Base-by-base conservation (phyloP, 2,888 invertebrate species). In the Ctena decussata region DNA sequence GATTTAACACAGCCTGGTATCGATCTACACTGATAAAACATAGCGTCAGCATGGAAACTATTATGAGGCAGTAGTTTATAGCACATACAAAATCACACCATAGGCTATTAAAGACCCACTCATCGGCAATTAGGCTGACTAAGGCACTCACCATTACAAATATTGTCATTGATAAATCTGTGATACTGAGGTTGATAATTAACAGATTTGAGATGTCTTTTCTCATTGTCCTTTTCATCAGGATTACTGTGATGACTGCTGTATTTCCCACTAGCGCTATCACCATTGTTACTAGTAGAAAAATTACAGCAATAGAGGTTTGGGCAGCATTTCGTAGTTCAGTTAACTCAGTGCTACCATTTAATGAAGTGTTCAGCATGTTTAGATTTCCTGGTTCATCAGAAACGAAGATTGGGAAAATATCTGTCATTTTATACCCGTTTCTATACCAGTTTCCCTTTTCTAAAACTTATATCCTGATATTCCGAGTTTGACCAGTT, bases 11-110 rank as follows among this genome's bases (percentile, higher is more conserved):
- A 6, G 95, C 95, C 37, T 94, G 85, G 80, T 93, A 94, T 11
- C 96, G 86, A 84, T 95, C 96, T 0, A 95, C 78, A 70, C 95
- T 94, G 77, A 96, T 95, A 82, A 94, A 93, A 32, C 94, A 93
- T 8, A 96, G 91, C 1, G 95, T 95, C 72, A 95, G 82, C 94
- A 95, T 95, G 18, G 95, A 95, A 24, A 94, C 94, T 18, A 95
- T 95, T 69, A 95, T 94, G n/a, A 95, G 89, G 76, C 93, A 94
- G 89, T 96, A 96, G 90, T 95, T 95, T 1, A 91, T 83, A 5
- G 92, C 92, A 84, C 95, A 95, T n/a, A 94, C 90, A 1, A 93
- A 44, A 44, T 91, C 82, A 80, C 95, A 95, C 85, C 89, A 84
- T 0, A 79, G 6, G 6, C 53, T 21, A 0, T 90, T 88, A 6